A percentile compares a stretch with the other conserved stretches of the same genome.
Evolutionary conservation across 2,888 invertebrate species (phyloP).

Genomic region (Saturnia pavonia): DNA sequence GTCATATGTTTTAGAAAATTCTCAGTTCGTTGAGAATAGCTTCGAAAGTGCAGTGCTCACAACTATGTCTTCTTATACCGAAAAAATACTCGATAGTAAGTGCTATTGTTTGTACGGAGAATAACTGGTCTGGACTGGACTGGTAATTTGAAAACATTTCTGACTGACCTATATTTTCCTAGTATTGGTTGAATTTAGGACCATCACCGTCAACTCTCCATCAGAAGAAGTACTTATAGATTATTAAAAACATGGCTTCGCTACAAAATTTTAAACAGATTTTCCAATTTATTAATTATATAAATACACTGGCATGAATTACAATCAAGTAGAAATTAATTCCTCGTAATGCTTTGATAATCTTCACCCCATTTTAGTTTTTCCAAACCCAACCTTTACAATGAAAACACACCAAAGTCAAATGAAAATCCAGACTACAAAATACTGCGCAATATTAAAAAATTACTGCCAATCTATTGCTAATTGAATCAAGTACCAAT

Average conservation of each 20-base stretch:
- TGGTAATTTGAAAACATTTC: too few species aligned
- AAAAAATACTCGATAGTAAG: too few species aligned
- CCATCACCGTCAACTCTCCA: background rate
- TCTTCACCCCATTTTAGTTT: background rate
- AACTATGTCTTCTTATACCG: too few species aligned
- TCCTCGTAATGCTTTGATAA: too few species aligned
- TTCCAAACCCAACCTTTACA: background rate
- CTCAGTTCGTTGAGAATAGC: background rate
- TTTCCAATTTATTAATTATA: too few species aligned
- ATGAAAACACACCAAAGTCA: background rate
- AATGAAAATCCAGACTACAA: background rate
- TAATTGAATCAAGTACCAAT: slow-evolving; percentile 11
- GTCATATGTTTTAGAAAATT: background rate
- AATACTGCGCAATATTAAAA: background rate
- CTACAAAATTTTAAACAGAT: background rate
- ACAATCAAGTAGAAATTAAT: too few species aligned
- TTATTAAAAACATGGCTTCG: background rate
- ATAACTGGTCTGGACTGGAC: too few species aligned
- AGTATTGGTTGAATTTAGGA: background rate
- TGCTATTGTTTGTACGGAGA: too few species aligned
- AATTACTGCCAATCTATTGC: background rate
- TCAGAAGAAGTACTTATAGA: background rate
- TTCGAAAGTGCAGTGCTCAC: background rate
- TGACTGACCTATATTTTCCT: background rate
- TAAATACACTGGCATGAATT: too few species aligned